Evolutionary conservation across 2,888 invertebrate species (phyloP), one percentile per base, ranked within the genome.

Genomic region (Agapetus fuscipes): DNA sequence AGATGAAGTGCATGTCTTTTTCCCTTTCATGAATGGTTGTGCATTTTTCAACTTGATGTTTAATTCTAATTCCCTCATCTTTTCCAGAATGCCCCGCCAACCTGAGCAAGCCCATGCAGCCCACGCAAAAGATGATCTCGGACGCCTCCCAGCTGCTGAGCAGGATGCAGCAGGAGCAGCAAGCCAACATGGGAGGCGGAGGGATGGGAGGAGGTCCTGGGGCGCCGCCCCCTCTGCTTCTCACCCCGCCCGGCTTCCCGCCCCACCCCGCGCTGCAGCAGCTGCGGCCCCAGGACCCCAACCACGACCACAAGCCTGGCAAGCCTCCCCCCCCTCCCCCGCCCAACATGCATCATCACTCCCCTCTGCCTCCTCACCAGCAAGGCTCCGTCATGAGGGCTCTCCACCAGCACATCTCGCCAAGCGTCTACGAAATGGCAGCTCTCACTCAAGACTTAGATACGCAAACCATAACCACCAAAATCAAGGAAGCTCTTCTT

Each of bases 401-500:
- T 44, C 74, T 88, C 50, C 84, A 85, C 55, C 84, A 85, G 48
- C 86, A 88, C 55, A 83, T 87, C 65, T 87, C 90, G 26, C 90
- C 91, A n/a, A 93, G 91, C 53, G 94, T 95, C 11, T 93, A 95
- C 61, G 95, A 96, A 64, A 91, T 95, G 86, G 94, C 95, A 1
- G 95, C 95, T 3, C 73, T 95, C 29, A 95, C 95, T 7, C 91
- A 91, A 54, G 95, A 95, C 60, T 74, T 97, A 48, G 96, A 97
- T 63, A 97, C 97, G 2, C 91, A 95, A 58, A 82, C 85, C 13
- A 91, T 96, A 53, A 96, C 96, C 2, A 93, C 93, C 6, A 90
- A 91, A 62, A 95, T 96, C 58, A 97, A 96, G 59, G 96, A 96
- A 61, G 93, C 95, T 1, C 71, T 97, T 7, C 71, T 96, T 36